Evolutionary conservation across 2,888 invertebrate genomes (phyloP), one percentile per base, ranked within the genome.

Genomic region (Agrochola lota): DNA sequence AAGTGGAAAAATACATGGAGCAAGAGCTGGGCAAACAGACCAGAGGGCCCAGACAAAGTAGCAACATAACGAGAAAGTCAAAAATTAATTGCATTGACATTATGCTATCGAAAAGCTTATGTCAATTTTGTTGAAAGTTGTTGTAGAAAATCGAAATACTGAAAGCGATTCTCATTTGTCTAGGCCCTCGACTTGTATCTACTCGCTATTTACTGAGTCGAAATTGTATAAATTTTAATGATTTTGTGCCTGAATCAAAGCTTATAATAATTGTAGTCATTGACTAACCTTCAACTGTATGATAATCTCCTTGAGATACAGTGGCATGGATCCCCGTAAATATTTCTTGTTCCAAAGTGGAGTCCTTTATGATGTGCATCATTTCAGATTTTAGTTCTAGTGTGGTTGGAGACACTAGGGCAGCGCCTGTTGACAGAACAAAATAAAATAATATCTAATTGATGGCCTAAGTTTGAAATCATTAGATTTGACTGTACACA

Each of bases 241-340:
- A 7, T 43, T 43, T 43, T 43, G 1, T 43, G 43, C 11, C 43
- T 11, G 43, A 43, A 43, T 43, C 43, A 43, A 11, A 43, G 9
- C 63, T 63, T 23, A 12, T 23, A 20, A 20, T 60, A 20, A 43
- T 35, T 35, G 35, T 35, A 26, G n/a, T 57, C 15, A 26, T 59
- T 60, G 15, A 72, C 77, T 30, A 2, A 84, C 86, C 83, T 63
- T 80, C 81, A 40, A 83, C n/a, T 9, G 86, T 78, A 8, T 35
- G 7, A 52, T 71, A 84, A 30, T 84, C 78, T 30, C 85, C 83
- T 46, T 62, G 74, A 23, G 83, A 80, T 17, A 81, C 75, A 8
- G 75, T 81, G 0, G 85, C 71, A 52, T 85, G 83, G 8, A 85
- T 67, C 1, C 85, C 87, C 0, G 84, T 87, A 23, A 79, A 85